phyloP scores from a whole-genome alignment of 30 jellyfish, hydroid and myxozoan genomes.

The Haliclystus octoradiatus region DNA sequence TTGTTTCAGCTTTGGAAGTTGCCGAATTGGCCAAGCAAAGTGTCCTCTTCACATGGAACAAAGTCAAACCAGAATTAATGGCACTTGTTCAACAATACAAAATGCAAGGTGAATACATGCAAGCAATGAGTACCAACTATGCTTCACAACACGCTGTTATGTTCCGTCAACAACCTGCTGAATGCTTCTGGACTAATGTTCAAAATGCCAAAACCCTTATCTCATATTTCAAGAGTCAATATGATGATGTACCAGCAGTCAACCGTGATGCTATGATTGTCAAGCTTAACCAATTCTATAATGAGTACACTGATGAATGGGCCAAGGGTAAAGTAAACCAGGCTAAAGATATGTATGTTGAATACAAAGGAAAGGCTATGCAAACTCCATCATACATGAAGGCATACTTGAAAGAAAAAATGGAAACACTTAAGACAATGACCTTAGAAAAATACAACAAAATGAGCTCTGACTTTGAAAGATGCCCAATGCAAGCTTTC shows the following conservation, averaged over 20 bases:
- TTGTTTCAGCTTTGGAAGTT: slow-evolving; percentile 8
- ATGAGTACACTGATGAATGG: slow-evolving; percentile 40
- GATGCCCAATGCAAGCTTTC: slow-evolving; percentile 42
- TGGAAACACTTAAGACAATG: slow-evolving; percentile 6
- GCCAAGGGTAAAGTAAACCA: slow-evolving; percentile 21
- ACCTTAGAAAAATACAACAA: slow-evolving; percentile 12
- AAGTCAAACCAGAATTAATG: slow-evolving; percentile 20
- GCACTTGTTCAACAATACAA: slow-evolving; percentile 7
- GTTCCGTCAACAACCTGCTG: slow-evolving; percentile 75
- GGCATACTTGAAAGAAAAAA: slow-evolving; percentile 5
- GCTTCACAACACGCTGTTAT: slow-evolving; percentile 6
- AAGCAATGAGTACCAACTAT: background rate
- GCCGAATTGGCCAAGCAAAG: slow-evolving; percentile 27
- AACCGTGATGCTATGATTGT: background rate
- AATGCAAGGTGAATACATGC: background rate
- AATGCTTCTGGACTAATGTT: slow-evolving; percentile 69
- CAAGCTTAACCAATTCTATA: slow-evolving; percentile 7
- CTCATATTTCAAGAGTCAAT: slow-evolving; percentile 9
- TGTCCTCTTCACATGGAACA: slow-evolving; percentile 27
- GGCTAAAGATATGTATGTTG: slow-evolving; percentile 6
- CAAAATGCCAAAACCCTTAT: background rate
- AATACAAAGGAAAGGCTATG: background rate
- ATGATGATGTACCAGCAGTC: background rate
- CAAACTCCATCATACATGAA: slow-evolving; percentile 25
- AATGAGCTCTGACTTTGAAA: slow-evolving; percentile 30